Conservation (phyloP, 2,888 invertebrate species). For the Drosophila stalkeri region DNA sequence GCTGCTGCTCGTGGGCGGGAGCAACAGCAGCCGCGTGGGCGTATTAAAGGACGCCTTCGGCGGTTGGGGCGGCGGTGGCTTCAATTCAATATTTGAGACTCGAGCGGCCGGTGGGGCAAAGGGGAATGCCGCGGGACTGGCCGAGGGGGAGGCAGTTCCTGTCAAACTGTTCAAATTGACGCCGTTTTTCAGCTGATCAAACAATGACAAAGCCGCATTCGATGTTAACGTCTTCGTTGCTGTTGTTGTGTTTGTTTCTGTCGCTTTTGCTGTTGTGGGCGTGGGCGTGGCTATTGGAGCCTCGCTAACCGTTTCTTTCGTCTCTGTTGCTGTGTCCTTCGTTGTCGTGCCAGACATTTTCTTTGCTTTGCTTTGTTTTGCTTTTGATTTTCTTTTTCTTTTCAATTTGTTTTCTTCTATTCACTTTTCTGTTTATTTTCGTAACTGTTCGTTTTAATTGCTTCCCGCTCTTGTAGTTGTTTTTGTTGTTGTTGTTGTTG, state of each 20-base stretch:
- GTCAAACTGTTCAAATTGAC: slow-evolving; percentile 77
- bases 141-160: slow-evolving; percentile 38
- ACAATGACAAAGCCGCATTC: slow-evolving; percentile 73
- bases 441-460: slow-evolving; percentile 37
- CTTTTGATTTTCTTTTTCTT: slow-evolving; percentile 9
- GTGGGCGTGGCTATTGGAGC: slow-evolving; percentile 16
- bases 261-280: slow-evolving; percentile 1
- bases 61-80: slow-evolving; percentile 62
- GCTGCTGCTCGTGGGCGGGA: slow-evolving; percentile 54
- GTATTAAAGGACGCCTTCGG: slow-evolving; percentile 49
- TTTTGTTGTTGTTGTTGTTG: slow-evolving; percentile 25
- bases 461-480: slow-evolving; percentile 29
- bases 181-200: slow-evolving; percentile 83
- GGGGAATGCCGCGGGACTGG: neutral
- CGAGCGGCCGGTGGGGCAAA: slow-evolving; percentile 28
- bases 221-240: slow-evolving; percentile 63
- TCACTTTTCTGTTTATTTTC: slow-evolving; percentile 45
- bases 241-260: slow-evolving; percentile 31
- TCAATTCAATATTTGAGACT: slow-evolving; percentile 56
- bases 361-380: slow-evolving; percentile 23
- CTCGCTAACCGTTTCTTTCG: slow-evolving; percentile 43
- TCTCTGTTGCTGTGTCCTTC: slow-evolving; percentile 49
- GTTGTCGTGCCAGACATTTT: slow-evolving; percentile 63
- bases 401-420: slow-evolving; percentile 28
- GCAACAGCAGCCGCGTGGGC: slow-evolving; percentile 42